Evolutionary conservation across 2,888 invertebrate species (phyloP).

Genomic region (Drosophila paracracens): DNA sequence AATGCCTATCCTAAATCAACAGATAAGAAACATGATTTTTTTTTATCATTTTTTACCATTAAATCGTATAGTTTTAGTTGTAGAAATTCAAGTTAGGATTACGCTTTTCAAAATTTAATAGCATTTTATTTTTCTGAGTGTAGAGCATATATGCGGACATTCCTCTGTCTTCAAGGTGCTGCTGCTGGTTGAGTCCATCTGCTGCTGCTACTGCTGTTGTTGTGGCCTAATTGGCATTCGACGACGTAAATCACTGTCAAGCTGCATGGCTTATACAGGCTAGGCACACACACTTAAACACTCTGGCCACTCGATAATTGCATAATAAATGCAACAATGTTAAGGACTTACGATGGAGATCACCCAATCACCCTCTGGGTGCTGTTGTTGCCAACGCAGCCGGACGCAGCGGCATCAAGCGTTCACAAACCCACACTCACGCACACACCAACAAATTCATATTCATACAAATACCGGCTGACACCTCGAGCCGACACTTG

Average conservation of each 20-base stretch:
- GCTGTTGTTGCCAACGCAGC: neutral
- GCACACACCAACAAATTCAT: conserved; percentile 25
- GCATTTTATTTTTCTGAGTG: neutral
- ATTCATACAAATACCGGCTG: conserved; percentile 68
- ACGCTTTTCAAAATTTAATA: neutral
- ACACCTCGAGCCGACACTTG: conserved; percentile 63
- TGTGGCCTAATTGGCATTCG: conserved; percentile 76
- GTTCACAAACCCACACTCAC: conserved; percentile 40
- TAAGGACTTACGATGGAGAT: conserved; percentile 50
- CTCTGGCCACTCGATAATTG: conserved; percentile 77
- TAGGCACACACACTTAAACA: conserved; percentile 35
- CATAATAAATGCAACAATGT: conserved; percentile 81
- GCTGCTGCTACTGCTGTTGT: conserved; percentile 30
- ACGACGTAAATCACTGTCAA: conserved; percentile 80
- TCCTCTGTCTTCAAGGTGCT: conserved; percentile 66
- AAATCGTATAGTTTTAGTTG: neutral
- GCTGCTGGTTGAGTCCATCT: conserved; percentile 13
- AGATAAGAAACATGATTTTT: neutral
- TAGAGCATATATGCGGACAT: conserved; percentile 33
- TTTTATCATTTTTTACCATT: neutral
- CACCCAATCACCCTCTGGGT: neutral
- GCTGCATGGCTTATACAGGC: conserved; percentile 40
- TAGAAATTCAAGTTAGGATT: neutral
- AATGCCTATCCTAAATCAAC: neutral
- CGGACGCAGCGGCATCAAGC: neutral